These are phyloP conservation scores for Ptychobarbus kaznakovi DNA, from an alignment of 2,797 vertebrate genomes.

Conservation along the genomic window DNA sequence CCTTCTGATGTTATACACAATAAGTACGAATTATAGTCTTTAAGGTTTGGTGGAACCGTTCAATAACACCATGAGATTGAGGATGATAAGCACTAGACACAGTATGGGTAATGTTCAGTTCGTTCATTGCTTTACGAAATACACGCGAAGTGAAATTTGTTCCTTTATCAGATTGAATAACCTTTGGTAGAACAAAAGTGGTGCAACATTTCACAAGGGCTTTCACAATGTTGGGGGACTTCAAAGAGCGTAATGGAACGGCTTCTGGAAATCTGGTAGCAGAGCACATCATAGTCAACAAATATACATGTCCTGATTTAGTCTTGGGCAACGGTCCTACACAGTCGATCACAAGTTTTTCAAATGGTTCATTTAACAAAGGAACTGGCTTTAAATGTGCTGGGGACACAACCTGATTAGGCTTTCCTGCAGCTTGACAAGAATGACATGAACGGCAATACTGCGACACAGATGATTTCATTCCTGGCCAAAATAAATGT, in stretches of 20 bases:
- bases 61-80: neutral
- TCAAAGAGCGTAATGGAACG: neutral
- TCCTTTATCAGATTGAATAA: neutral
- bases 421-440: neutral
- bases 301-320: neutral
- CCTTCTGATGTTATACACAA: too few relatives aligned
- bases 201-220: neutral
- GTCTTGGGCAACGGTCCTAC: neutral
- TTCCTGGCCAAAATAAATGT: neutral
- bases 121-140: neutral
- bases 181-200: neutral
- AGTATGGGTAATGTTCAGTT: neutral
- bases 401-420: neutral
- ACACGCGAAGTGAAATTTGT: neutral
- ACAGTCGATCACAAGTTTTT: constrained; percentile 2
- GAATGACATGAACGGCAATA: neutral
- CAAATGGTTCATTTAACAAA: neutral
- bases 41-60: too few relatives aligned
- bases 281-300: neutral
- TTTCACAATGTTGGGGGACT: neutral
- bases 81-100: neutral
- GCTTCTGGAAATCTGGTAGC: neutral
- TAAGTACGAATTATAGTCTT: too few relatives aligned
- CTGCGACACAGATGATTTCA: neutral
- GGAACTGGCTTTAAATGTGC: neutral